phyloP scores from a whole-genome alignment of 2,113 vertebrate species.

The Corynorhinus townsendii region DNA sequence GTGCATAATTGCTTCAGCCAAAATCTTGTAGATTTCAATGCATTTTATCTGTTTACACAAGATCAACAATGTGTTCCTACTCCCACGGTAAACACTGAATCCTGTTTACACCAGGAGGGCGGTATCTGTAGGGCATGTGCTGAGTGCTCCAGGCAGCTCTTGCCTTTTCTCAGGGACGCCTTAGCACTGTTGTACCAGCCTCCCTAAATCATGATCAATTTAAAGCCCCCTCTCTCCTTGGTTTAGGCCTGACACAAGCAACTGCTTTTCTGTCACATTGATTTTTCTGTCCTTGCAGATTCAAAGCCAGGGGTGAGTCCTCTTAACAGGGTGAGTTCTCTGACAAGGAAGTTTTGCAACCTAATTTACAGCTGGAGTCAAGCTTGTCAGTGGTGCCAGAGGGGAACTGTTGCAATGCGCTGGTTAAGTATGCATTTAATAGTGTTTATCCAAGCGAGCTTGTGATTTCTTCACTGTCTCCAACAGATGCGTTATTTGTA shows the following conservation, averaged over 20 bases:
- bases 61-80: conserved; percentile 65
- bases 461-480: conserved; percentile 58
- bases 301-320: conserved; percentile 58
- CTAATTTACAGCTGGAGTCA: conserved; percentile 72
- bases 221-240: conserved; percentile 42
- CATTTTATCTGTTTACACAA: conserved; percentile 65
- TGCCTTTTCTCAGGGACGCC: not conserved
- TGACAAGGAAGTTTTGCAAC: conserved; percentile 80
- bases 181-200: not conserved
- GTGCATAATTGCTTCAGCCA: conserved; percentile 20
- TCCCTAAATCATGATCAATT: conserved; percentile 56
- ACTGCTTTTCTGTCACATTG: conserved; percentile 69
- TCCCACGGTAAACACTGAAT: conserved; percentile 66
- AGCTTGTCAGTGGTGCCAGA: conserved; percentile 63
- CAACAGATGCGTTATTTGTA: conserved; percentile 58
- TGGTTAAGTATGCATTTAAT: conserved; percentile 55
- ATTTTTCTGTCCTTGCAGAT: conserved; percentile 58
- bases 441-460: conserved; percentile 63
- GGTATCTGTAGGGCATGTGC: not conserved
- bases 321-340: conserved; percentile 71
- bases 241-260: conserved; percentile 55
- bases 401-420: conserved; percentile 52
- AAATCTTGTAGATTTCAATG: conserved; percentile 62
- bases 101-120: conserved; percentile 67
- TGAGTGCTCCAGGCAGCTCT: not conserved